Percentiles rank a stretch among this genome's conserved stretches.
Evolutionary conservation across 1,140 invertebrate species (phyloP).

Genomic region (Hesperophylax magnus): DNA sequence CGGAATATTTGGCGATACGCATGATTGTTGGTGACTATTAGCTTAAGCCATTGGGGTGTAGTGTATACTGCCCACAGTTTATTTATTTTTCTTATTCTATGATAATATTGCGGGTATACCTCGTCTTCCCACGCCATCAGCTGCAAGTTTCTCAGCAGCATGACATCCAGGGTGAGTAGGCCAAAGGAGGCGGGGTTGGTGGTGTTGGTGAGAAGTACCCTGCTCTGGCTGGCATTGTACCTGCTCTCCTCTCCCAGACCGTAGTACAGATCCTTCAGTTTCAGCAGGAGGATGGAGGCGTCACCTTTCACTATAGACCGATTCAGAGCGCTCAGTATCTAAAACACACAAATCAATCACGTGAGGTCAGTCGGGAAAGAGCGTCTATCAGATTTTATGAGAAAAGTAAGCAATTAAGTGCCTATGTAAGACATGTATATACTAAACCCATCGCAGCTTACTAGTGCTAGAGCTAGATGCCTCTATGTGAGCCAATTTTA

Average conservation of each 20-base stretch:
- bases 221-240: slow-evolving; percentile 56
- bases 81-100: background rate
- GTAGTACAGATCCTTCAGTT: slow-evolving; percentile 69
- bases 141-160: slow-evolving; percentile 75
- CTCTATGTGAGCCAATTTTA: too few relatives aligned
- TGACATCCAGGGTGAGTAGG: slow-evolving; percentile 72
- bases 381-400: too few relatives aligned
- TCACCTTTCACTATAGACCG: slow-evolving; percentile 68
- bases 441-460: too few relatives aligned
- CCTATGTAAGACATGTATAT: too few relatives aligned
- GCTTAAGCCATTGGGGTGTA: too few relatives aligned
- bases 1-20: too few relatives aligned
- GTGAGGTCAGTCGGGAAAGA: too few relatives aligned
- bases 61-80: too few relatives aligned
- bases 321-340: slow-evolving; percentile 62
- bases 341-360: background rate
- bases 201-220: slow-evolving; percentile 65
- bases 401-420: too few relatives aligned
- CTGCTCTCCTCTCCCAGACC: slow-evolving; percentile 62
- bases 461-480: too few relatives aligned
- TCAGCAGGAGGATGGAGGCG: slow-evolving; percentile 65
- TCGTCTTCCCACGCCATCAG: slow-evolving; percentile 71
- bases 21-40: background rate
- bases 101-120: slow-evolving; percentile 58
- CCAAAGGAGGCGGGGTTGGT: slow-evolving; percentile 72